Evolutionary conservation across 2,797 vertebrate species (phyloP).

Genomic region (Gadopsis bispinosus): DNA sequence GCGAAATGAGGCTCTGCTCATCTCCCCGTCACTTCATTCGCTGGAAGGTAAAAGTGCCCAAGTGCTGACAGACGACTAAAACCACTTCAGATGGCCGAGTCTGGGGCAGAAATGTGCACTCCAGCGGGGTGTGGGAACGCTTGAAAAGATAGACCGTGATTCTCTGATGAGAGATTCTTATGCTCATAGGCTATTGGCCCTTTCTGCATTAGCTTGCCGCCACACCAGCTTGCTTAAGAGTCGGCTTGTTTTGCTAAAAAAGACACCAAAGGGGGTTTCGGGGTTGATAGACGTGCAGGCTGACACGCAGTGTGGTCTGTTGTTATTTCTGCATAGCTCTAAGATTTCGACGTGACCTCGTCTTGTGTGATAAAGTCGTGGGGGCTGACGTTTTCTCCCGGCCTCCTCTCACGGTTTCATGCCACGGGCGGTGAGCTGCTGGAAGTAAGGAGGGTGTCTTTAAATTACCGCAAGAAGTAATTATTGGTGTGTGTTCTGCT

Average conservation of each 20-base stretch:
- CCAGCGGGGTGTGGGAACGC: slow-evolving; percentile 18
- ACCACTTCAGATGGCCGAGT: slow-evolving; percentile 27
- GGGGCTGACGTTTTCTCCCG: slow-evolving; percentile 34
- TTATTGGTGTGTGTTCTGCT: slow-evolving; percentile 69
- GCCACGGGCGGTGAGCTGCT: slow-evolving; percentile 44
- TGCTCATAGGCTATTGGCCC: not conserved
- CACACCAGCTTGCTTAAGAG: not conserved
- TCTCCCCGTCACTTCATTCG: slow-evolving; percentile 50
- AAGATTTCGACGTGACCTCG: slow-evolving; percentile 39
- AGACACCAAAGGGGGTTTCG: not conserved
- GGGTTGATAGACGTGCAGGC: not conserved
- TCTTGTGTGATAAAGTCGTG: slow-evolving; percentile 38
- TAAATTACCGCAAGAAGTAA: slow-evolving; percentile 68
- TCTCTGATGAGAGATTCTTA: slow-evolving; percentile 8
- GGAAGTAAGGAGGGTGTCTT: slow-evolving; percentile 58
- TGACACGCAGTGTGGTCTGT: not conserved
- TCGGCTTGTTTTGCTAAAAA: not conserved
- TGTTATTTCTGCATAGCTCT: not conserved
- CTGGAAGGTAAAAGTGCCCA: not conserved
- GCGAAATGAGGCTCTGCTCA: slow-evolving; percentile 42
- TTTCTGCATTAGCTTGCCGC: not conserved
- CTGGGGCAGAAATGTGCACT: slow-evolving; percentile 14
- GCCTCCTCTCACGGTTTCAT: slow-evolving; percentile 47
- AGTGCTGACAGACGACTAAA: slow-evolving; percentile 53
- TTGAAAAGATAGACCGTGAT: slow-evolving; percentile 15